Evolutionary conservation across 2,113 vertebrate genomes (phyloP), one percentile per base, ranked within the genome.

Genomic region (Ameiurus melas): DNA sequence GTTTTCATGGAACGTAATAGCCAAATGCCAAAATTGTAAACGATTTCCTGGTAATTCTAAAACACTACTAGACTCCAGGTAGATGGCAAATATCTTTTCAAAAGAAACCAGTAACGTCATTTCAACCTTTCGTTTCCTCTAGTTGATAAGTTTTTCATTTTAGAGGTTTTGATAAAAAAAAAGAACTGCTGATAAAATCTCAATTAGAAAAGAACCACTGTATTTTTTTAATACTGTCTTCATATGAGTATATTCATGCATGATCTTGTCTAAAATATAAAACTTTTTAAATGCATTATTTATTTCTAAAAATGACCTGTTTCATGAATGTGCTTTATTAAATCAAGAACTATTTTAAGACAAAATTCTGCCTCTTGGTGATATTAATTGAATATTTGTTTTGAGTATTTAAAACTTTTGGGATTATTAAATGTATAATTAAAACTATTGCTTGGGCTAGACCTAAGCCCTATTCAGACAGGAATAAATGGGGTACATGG

Each of bases 51-150:
- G 62, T 77, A 22, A 62, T 70, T 58, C 39, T 25, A 57, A 83
- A 89, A 89, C 89, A 89, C 85, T 87, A 89, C 85, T 87, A 33
- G 16, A 22, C 86, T 85, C 81, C 83, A 79, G 60, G 73, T 62
- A 43, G 79, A 79, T 55, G 36, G 33, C 51, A 87, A 64, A 71
- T 27, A 82, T 4, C 2, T 33, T 25, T 78, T 78, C 8, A n/a
- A 27, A 78, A 77, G 16, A 39, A 78, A 77, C 17, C 47, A 84
- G 30, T 51, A 73, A 55, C 22, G 51, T 27, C 43, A 27, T 53
- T 79, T 30, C 0, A 55, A 30, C 51, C 5, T 47, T 53, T 79
- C 2, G 17, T 80, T 51, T 75, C 66, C 66, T 60, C 0, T 43
- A 43, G 30, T 27, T 71, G 19, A 57, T 14, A 14, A 17, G 27